Evolutionary conservation across 2,888 invertebrate genomes (phyloP).

Genomic region (Cordilura impudica): DNA sequence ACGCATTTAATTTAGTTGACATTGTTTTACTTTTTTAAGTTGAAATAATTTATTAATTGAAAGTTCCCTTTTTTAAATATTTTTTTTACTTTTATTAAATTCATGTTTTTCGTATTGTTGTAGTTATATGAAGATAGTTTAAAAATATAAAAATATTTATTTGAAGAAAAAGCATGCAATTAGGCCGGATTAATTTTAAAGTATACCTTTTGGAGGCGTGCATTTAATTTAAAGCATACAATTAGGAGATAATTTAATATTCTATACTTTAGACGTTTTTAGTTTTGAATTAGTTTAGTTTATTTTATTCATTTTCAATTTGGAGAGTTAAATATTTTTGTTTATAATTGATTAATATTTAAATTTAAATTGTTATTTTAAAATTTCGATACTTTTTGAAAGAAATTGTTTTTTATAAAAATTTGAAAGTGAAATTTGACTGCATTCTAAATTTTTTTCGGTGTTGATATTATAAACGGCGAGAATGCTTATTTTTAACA

Average conservation of each 20-base stretch:
- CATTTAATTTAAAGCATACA: background rate
- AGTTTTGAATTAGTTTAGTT: too few species aligned
- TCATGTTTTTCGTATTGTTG: slow-evolving; percentile 71
- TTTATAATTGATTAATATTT: too few species aligned
- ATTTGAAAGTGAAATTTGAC: too few species aligned
- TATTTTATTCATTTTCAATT: too few species aligned
- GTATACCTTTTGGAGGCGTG: background rate
- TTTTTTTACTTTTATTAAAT: slow-evolving; percentile 43
- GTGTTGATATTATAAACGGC: too few species aligned
- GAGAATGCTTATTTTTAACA: too few species aligned
- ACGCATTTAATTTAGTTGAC: slow-evolving; percentile 73
- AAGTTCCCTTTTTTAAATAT: slow-evolving; percentile 33
- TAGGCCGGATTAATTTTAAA: background rate
- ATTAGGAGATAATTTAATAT: background rate
- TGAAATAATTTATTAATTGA: slow-evolving; percentile 26
- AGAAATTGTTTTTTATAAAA: too few species aligned
- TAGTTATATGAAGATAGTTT: slow-evolving; percentile 64
- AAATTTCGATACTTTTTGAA: too few species aligned
- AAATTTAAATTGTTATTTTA: too few species aligned
- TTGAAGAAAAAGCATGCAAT: background rate
- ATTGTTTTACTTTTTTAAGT: slow-evolving; percentile 32
- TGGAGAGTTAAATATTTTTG: too few species aligned
- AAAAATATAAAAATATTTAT: background rate
- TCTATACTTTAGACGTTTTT: too few species aligned
- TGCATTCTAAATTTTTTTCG: too few species aligned